phyloP scores from a whole-genome alignment of 2,797 vertebrate species.

The Babyrousa celebensis region DNA sequence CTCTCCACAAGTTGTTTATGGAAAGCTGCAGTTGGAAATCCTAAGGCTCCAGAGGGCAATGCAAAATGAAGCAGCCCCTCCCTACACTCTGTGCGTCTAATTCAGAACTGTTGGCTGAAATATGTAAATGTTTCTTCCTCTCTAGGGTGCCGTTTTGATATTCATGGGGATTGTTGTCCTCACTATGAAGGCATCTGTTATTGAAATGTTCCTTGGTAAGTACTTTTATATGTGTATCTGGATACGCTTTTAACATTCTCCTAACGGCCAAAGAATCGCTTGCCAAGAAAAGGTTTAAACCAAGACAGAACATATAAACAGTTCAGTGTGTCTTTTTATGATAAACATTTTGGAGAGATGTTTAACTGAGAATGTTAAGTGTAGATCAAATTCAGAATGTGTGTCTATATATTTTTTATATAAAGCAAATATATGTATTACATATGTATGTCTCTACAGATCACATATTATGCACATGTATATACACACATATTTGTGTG shows the following conservation, averaged over 20 bases:
- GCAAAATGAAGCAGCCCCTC: not conserved
- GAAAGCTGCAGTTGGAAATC: not conserved
- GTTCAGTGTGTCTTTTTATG: constrained; percentile 53
- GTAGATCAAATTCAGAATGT: constrained; percentile 55
- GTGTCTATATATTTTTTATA: not conserved
- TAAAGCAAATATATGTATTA: not conserved
- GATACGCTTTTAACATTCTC: constrained; percentile 77
- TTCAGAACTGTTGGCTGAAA: constrained; percentile 69
- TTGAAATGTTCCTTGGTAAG: constrained; percentile 91
- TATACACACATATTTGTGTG: not conserved
- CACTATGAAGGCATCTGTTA: constrained; percentile 90
- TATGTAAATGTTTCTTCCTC: constrained; percentile 85
- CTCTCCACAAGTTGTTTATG: not conserved
- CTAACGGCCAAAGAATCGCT: constrained; percentile 60
- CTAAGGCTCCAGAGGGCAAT: not conserved
- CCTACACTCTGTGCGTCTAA: fast-evolving
- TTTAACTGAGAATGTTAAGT: constrained; percentile 59
- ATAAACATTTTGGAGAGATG: constrained; percentile 47
- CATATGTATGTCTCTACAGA: not conserved
- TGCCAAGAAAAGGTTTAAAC: constrained; percentile 78
- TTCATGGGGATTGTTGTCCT: constrained; percentile 81
- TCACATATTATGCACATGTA: not conserved
- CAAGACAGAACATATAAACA: constrained; percentile 62
- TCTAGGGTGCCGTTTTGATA: constrained; percentile 84
- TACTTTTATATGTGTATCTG: constrained; percentile 76